Conservation (phyloP, 1,140 invertebrate species). For the Diplogasteroides magnus region DNA sequence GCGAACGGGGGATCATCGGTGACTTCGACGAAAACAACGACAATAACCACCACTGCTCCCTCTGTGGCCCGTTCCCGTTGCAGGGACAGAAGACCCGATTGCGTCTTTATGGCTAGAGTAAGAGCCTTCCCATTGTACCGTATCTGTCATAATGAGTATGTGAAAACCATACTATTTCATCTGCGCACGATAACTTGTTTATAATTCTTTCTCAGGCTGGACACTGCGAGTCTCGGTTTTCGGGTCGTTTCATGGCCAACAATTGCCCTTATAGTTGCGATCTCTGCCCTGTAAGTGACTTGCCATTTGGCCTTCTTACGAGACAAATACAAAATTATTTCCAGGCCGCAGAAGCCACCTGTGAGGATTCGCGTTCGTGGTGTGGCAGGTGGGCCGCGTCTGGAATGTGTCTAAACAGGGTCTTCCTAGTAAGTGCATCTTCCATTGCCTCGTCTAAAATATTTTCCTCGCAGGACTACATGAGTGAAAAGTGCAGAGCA, state of each 20-base stretch:
- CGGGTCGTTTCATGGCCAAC: conserved; percentile 36
- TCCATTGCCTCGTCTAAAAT: no score
- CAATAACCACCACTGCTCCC: conserved; percentile 1
- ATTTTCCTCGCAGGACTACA: no score
- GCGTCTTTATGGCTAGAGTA: conserved; percentile 35
- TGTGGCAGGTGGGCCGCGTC: conserved; percentile 41
- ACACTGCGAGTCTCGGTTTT: conserved; percentile 42
- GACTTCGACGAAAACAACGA: conserved; percentile 9
- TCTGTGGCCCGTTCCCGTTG: conserved; percentile 7
- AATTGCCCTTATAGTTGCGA: conserved; percentile 42
- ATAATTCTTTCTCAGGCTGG: conserved; percentile 12
- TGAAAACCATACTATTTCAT: no score
- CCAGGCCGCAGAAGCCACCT: conserved; percentile 14
- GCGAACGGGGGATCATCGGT: no score
- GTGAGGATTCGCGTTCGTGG: conserved; percentile 27
- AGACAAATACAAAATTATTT: neutral
- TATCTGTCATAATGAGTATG: neutral
- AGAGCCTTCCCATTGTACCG: neutral
- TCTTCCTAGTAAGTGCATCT: no score
- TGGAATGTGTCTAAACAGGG: conserved; percentile 39
- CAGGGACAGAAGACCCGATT: conserved; percentile 37
- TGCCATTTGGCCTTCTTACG: neutral
- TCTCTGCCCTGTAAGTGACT: conserved; percentile 17
- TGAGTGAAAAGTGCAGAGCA: neutral
- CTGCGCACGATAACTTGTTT: no score